Percentiles rank a stretch among this genome's conserved stretches.
Conservation (phyloP, 2,888 invertebrate species). For the Drosophila bunnanda region DNA sequence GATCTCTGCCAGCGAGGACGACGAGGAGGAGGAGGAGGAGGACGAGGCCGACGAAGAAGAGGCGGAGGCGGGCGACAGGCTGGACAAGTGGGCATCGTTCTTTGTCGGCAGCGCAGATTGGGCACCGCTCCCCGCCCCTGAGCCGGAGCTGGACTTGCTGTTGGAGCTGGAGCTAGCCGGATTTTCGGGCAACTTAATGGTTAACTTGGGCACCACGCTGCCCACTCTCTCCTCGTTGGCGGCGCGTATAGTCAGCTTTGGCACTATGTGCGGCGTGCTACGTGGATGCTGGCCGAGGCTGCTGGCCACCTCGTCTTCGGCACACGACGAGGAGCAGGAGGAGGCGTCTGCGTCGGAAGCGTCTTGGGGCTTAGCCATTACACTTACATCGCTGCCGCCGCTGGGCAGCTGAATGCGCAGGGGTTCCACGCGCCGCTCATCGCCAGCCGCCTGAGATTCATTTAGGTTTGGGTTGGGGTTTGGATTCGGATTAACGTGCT, state of each 20-base stretch:
- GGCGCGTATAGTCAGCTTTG: constrained; percentile 84
- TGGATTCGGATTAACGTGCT: constrained; percentile 41
- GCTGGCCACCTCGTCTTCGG: constrained; percentile 63
- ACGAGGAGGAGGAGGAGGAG: constrained; percentile 69
- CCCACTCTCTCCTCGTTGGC: constrained; percentile 79
- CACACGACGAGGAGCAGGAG: constrained; percentile 77
- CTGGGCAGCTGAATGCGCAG: constrained; percentile 83
- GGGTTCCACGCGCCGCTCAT: constrained; percentile 84
- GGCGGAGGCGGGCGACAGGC: constrained; percentile 78
- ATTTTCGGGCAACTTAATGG: constrained; percentile 82
- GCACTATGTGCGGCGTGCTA: constrained; percentile 83
- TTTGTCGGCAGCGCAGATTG: constrained; percentile 87
- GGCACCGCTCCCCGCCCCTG: constrained; percentile 10
- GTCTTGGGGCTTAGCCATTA: constrained; percentile 64
- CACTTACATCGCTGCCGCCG: constrained; percentile 7
- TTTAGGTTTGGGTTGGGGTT: constrained; percentile 34
- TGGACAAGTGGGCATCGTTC: constrained; percentile 80
- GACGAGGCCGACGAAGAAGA: constrained; percentile 83
- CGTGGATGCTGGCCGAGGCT: constrained; percentile 37
- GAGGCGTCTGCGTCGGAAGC: constrained; percentile 70
- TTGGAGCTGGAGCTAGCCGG: constrained; percentile 51
- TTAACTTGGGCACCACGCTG: constrained; percentile 84
- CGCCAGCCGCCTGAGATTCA: constrained; percentile 66
- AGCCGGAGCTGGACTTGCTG: constrained; percentile 63
- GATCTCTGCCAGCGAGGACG: constrained; percentile 54